Conservation (phyloP, 2,888 invertebrate species). For the Herminia tarsipennalis region DNA sequence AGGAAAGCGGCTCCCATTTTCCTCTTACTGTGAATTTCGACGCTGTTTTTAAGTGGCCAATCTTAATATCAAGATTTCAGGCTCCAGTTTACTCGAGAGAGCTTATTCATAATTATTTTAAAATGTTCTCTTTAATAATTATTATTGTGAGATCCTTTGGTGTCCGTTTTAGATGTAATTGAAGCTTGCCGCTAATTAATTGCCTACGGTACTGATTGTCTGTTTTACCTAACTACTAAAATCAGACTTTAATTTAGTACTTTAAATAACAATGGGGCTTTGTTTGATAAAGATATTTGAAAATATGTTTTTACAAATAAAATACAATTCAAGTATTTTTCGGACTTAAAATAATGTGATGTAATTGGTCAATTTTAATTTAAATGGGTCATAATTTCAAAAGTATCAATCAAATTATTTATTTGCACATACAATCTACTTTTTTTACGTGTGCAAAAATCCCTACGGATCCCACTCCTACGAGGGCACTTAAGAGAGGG, state of each 20-base stretch:
- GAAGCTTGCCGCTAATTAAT: constrained; percentile 15
- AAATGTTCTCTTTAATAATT: constrained; percentile 14
- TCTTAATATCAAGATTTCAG: constrained; percentile 21
- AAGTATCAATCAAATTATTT: no score
- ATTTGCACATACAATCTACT: no score
- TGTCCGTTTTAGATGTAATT: constrained; percentile 11
- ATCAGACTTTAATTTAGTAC: not conserved
- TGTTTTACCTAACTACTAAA: constrained; percentile 3
- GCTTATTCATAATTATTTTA: constrained; percentile 14
- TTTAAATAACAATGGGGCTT: not conserved
- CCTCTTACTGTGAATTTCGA: not conserved
- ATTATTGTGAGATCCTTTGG: constrained; percentile 7
- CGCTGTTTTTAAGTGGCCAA: constrained; percentile 15
- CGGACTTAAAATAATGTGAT: no score
- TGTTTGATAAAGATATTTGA: no score
- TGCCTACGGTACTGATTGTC: constrained; percentile 3
- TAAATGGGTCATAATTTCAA: no score
- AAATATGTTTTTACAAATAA: no score
- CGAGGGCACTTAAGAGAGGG: no score
- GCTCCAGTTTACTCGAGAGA: constrained; percentile 13
- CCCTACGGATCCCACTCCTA: no score
- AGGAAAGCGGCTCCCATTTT: constrained; percentile 4
- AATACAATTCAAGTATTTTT: no score
- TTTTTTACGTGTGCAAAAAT: no score
- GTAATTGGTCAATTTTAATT: no score